A percentile compares a stretch with the other conserved stretches of the same genome.
phyloP scores from a whole-genome alignment of 2,113 vertebrate species.

The Silurus meridionalis region DNA sequence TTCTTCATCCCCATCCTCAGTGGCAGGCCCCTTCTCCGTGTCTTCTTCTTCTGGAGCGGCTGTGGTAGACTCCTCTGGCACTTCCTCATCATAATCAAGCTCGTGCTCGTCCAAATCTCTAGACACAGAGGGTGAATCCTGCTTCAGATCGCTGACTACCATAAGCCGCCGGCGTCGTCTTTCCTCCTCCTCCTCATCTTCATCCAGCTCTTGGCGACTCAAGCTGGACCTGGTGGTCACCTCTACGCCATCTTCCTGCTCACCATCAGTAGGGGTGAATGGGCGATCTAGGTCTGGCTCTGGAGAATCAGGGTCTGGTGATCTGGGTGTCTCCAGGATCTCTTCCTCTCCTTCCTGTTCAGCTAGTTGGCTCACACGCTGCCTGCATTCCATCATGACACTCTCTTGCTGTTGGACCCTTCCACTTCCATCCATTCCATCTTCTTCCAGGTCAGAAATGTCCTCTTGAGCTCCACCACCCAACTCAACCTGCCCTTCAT shows the following conservation, averaged over 20 bases:
- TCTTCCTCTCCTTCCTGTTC: slow-evolving; percentile 64
- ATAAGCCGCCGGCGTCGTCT: slow-evolving; percentile 36
- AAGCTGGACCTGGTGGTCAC: slow-evolving; percentile 27
- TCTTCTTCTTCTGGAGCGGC: slow-evolving; percentile 72
- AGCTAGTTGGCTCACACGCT: slow-evolving; percentile 63
- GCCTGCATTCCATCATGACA: slow-evolving; percentile 72
- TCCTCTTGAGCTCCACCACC: slow-evolving; percentile 63
- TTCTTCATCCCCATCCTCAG: slow-evolving; percentile 44
- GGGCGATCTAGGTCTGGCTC: slow-evolving; percentile 73
- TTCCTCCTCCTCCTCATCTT: slow-evolving; percentile 49
- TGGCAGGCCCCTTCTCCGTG: slow-evolving; percentile 59
- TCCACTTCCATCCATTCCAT: slow-evolving; percentile 70
- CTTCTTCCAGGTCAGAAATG: slow-evolving; percentile 73
- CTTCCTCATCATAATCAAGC: slow-evolving; percentile 96
- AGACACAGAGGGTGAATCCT: slow-evolving; percentile 88
- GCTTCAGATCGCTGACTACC: slow-evolving; percentile 79
- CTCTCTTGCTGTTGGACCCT: slow-evolving; percentile 69
- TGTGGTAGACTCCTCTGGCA: slow-evolving; percentile 84
- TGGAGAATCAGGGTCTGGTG: slow-evolving; percentile 73
- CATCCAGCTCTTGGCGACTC: slow-evolving; percentile 37
- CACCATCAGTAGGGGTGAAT: slow-evolving; percentile 55
- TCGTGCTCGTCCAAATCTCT: slow-evolving; percentile 95
- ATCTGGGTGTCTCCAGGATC: slow-evolving; percentile 78
- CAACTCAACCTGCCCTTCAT: slow-evolving; percentile 48
- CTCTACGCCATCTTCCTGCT: slow-evolving; percentile 53